Percentiles rank a stretch among this genome's conserved stretches.
phyloP scores from a whole-genome alignment of 1,140 invertebrate species.

The Orius insidiosus region DNA sequence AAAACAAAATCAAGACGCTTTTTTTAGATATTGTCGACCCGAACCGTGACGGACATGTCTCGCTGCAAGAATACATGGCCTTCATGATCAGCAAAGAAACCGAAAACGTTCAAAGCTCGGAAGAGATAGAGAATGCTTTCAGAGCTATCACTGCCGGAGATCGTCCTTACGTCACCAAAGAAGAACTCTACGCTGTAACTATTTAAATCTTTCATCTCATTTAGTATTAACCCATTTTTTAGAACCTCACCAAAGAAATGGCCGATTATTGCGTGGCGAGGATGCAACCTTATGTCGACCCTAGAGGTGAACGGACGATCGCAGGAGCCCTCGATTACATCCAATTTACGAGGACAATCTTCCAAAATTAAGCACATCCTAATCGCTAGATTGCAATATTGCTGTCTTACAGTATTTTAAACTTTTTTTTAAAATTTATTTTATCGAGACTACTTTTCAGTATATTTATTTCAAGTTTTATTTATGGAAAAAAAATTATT shows the following conservation, averaged over 20 bases:
- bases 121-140: conserved; percentile 99
- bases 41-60: conserved; percentile 88
- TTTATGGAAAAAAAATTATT: too few species aligned
- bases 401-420: too few species aligned
- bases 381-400: background rate
- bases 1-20: too few species aligned
- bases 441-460: too few species aligned
- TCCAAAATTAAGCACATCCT: conserved; percentile 66
- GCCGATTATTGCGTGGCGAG: conserved; percentile 94
- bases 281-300: conserved; percentile 95
- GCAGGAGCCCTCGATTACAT: conserved; percentile 94
- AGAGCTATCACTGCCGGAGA: conserved; percentile 92
- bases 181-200: conserved; percentile 90
- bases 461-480: too few species aligned
- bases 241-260: conserved; percentile 99
- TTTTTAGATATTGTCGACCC: conserved; percentile 65
- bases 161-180: conserved; percentile 93
- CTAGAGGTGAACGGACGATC: conserved; percentile 79
- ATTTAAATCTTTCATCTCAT: too few species aligned
- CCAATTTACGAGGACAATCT: conserved; percentile 92
- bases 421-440: too few species aligned
- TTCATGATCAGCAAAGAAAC: conserved; percentile 99
- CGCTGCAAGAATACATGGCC: conserved; percentile 98
- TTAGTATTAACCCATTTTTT: too few species aligned
- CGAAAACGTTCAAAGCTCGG: conserved; percentile 96